Evolutionary conservation across 2,797 vertebrate genomes (phyloP).

Genomic region (Acipenser ruthenus): DNA sequence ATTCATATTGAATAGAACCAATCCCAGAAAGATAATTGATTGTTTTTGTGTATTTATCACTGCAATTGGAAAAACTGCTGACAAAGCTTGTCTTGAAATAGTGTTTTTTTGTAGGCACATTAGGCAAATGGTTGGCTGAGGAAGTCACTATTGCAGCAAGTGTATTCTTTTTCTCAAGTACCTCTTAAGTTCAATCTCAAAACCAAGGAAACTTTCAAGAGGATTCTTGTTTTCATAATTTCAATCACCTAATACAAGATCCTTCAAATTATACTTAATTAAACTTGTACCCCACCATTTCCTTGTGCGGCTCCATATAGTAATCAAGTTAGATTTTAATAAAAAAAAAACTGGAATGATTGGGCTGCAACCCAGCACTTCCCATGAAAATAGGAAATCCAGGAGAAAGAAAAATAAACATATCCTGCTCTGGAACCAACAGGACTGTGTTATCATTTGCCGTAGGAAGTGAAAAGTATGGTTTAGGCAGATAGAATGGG

Average conservation of each 20-base stretch:
- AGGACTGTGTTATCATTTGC: slow-evolving; percentile 26
- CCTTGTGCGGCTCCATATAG: slow-evolving; percentile 43
- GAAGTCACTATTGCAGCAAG: too few relatives aligned
- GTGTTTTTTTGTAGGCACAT: too few relatives aligned
- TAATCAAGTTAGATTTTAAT: slow-evolving; percentile 53
- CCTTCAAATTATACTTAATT: slow-evolving; percentile 49
- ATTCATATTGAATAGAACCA: too few relatives aligned
- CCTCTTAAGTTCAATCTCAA: too few relatives aligned
- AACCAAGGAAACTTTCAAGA: too few relatives aligned
- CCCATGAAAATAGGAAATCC: slow-evolving; percentile 37
- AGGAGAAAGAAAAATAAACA: slow-evolving; percentile 29
- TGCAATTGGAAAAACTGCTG: too few relatives aligned
- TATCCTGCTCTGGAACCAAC: slow-evolving; percentile 42
- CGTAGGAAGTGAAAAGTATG: slow-evolving; percentile 7
- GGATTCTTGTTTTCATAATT: too few relatives aligned
- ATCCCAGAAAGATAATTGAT: too few relatives aligned
- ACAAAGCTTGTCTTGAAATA: too few relatives aligned
- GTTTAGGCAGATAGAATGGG: not conserved
- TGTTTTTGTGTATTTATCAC: too few relatives aligned
- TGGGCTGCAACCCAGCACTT: slow-evolving; percentile 45
- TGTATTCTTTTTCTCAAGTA: too few relatives aligned
- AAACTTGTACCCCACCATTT: slow-evolving; percentile 50
- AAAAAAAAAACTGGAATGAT: slow-evolving; percentile 59
- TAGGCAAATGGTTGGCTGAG: too few relatives aligned
- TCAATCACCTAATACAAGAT: slow-evolving; percentile 35